Conservation (phyloP, 2,797 vertebrate species). For the Onychomys torridus region DNA sequence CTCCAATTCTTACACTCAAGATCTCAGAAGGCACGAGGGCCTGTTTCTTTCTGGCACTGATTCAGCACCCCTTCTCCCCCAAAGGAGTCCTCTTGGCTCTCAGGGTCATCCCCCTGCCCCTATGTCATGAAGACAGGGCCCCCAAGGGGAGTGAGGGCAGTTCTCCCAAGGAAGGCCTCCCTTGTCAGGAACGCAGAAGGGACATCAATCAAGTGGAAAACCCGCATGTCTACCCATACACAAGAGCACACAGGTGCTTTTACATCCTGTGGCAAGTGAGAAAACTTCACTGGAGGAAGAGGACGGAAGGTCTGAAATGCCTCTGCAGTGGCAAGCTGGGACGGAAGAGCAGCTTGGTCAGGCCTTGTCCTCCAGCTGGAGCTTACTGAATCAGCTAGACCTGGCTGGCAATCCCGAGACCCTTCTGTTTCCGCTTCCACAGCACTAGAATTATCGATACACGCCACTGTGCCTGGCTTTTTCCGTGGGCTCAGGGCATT, state of each 20-base stretch:
- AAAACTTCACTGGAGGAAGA: slow-evolving; percentile 31
- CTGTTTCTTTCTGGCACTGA: slow-evolving; percentile 45
- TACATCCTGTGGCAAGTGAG: slow-evolving; percentile 43
- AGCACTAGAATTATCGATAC: neutral
- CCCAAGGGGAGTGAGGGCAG: neutral
- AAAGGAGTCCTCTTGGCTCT: neutral
- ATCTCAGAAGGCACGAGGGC: neutral
- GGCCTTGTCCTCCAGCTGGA: neutral
- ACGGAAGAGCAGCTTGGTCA: neutral
- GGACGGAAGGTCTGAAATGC: slow-evolving; percentile 40
- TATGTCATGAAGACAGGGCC: neutral
- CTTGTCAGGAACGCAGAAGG: slow-evolving; percentile 8
- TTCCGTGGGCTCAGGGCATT: neutral
- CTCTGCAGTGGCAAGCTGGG: neutral
- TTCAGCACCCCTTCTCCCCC: neutral
- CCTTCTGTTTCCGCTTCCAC: neutral
- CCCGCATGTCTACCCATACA: neutral
- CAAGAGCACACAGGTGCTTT: neutral
- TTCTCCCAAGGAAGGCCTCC: slow-evolving; percentile 42
- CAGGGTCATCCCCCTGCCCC: neutral
- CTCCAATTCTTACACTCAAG: neutral
- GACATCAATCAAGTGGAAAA: slow-evolving; percentile 31
- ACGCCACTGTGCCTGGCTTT: neutral
- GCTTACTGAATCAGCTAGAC: neutral
- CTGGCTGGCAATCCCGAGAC: neutral